Evolutionary conservation across 2,888 invertebrate genomes (phyloP).

Genomic region (Pogonocherus hispidulus): DNA sequence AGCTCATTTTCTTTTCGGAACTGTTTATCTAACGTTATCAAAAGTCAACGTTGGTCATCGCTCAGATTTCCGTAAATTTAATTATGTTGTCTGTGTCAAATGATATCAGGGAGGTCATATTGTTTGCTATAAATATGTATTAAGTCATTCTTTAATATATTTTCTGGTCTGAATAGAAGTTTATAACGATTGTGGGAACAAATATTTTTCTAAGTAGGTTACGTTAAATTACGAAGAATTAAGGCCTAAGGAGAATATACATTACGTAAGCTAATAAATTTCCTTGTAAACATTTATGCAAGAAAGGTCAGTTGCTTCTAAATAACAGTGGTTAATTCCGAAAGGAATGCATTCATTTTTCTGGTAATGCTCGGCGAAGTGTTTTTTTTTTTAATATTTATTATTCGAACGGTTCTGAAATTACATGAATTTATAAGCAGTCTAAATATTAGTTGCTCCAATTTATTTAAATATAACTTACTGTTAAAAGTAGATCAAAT

Average conservation of each 20-base stretch:
- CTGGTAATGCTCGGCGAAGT: too few species aligned
- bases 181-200: not conserved
- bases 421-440: too few species aligned
- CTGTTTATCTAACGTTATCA: too few species aligned
- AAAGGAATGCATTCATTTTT: slow-evolving; percentile 38
- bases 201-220: not conserved
- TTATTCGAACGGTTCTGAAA: too few species aligned
- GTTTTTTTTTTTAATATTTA: too few species aligned
- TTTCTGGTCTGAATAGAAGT: not conserved
- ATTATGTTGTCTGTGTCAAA: not conserved
- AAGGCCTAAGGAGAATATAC: not conserved
- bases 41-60: too few species aligned
- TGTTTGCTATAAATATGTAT: not conserved
- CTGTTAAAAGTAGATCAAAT: too few species aligned
- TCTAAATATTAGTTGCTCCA: too few species aligned
- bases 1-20: too few species aligned
- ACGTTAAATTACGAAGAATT: too few species aligned
- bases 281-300: slow-evolving; percentile 23
- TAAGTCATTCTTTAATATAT: not conserved
- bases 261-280: slow-evolving; percentile 21
- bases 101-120: not conserved
- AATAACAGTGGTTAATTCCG: slow-evolving; percentile 32
- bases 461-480: too few species aligned
- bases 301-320: slow-evolving; percentile 38
- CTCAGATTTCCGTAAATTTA: not conserved